phyloP scores from a whole-genome alignment of 2,888 invertebrate species.

The Thymelicus sylvestris region DNA sequence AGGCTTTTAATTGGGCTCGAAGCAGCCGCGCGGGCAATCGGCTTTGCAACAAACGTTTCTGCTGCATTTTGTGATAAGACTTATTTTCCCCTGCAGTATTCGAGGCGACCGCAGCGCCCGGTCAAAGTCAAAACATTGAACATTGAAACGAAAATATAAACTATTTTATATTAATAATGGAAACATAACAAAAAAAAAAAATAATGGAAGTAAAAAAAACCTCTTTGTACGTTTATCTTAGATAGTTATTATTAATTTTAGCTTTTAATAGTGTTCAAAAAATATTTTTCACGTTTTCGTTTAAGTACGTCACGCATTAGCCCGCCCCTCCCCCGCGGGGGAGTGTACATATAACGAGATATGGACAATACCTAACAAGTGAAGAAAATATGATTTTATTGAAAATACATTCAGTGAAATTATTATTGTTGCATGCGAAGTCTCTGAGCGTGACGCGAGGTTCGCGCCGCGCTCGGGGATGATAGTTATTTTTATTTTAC shows the following conservation, averaged over 20 bases:
- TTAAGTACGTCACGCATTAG: slow-evolving; percentile 60
- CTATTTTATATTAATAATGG: slow-evolving; percentile 43
- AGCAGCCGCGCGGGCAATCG: slow-evolving; percentile 32
- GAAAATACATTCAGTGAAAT: slow-evolving; percentile 82
- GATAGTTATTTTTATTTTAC: slow-evolving; percentile 64
- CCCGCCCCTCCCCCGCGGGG: slow-evolving; percentile 44
- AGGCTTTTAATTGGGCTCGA: slow-evolving; percentile 53
- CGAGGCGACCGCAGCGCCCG: slow-evolving; percentile 52
- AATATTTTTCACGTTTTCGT: slow-evolving; percentile 69
- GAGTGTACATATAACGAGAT: slow-evolving; percentile 78
- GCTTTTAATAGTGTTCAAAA: slow-evolving; percentile 81
- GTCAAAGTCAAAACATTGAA: slow-evolving; percentile 41
- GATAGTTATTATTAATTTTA: slow-evolving; percentile 80
- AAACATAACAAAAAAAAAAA: slow-evolving; percentile 23
- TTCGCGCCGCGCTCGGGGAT: slow-evolving; percentile 40
- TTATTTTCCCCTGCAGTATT: slow-evolving; percentile 55
- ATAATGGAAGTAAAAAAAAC: slow-evolving; percentile 52
- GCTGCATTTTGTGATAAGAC: slow-evolving; percentile 71
- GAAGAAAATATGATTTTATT: slow-evolving; percentile 79
- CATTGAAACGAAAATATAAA: slow-evolving; percentile 39
- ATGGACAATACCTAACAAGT: slow-evolving; percentile 85
- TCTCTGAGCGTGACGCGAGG: slow-evolving; percentile 47
- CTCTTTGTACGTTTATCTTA: slow-evolving; percentile 75
- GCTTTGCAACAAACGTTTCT: slow-evolving; percentile 56
- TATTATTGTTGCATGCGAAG: slow-evolving; percentile 69